Conservation (phyloP, 92 coral and sea anemone species). For the Bergia puertoricense region DNA sequence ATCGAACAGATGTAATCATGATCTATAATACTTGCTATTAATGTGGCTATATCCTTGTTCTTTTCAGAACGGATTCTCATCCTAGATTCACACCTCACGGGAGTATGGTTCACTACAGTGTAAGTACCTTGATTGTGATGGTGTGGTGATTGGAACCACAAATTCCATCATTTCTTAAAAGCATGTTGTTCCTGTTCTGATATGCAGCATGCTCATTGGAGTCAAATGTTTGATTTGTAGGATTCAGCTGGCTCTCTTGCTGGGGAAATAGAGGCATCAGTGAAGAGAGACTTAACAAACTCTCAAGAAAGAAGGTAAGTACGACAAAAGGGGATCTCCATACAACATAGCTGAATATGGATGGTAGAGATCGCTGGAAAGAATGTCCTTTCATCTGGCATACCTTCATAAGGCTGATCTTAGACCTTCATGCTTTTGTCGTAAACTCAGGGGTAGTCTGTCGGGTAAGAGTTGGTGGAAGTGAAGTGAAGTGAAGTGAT, state of each 20-base stretch:
- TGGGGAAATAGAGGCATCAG: constrained; percentile 86
- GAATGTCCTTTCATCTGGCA: too few relatives aligned
- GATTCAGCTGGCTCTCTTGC: constrained; percentile 87
- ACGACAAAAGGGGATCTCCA: background rate
- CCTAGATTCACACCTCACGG: background rate
- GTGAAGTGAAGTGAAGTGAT: too few relatives aligned
- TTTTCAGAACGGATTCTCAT: constrained; percentile 24
- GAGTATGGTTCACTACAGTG: constrained; percentile 13
- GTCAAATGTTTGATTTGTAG: background rate
- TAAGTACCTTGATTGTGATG: background rate
- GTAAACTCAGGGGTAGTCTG: too few relatives aligned
- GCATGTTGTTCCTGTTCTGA: background rate
- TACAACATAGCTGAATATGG: too few relatives aligned
- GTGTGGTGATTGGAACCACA: background rate
- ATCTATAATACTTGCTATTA: background rate
- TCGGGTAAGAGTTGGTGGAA: too few relatives aligned
- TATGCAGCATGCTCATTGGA: background rate
- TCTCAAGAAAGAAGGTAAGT: constrained; percentile 89
- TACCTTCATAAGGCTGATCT: too few relatives aligned
- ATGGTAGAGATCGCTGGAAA: too few relatives aligned
- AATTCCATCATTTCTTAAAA: too few relatives aligned
- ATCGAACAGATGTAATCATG: too few relatives aligned
- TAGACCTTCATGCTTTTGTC: too few relatives aligned
- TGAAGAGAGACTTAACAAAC: constrained; percentile 83
- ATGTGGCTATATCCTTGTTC: background rate